phyloP scores from a whole-genome alignment of 2,113 vertebrate species.

The Microcebus murinus region DNA sequence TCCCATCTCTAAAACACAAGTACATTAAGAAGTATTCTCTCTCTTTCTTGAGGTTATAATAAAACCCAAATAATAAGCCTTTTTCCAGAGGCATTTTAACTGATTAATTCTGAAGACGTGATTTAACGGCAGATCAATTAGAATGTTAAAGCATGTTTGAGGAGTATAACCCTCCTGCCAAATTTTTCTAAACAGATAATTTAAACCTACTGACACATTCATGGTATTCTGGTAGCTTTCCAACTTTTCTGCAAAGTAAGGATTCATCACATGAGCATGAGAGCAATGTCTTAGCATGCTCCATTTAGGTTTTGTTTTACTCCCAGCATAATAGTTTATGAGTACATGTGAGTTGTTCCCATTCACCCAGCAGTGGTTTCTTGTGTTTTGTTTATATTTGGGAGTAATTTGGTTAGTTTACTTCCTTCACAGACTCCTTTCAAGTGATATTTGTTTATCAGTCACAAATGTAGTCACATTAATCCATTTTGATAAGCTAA shows the following conservation, averaged over 20 bases:
- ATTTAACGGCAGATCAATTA: slow-evolving; percentile 63
- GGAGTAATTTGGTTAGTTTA: slow-evolving; percentile 69
- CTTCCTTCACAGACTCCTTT: slow-evolving; percentile 67
- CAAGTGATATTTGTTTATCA: slow-evolving; percentile 79
- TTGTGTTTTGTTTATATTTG: slow-evolving; percentile 66
- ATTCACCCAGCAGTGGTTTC: slow-evolving; percentile 51
- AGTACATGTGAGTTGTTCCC: background rate
- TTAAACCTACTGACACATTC: slow-evolving; percentile 59
- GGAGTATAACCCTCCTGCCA: slow-evolving; percentile 34
- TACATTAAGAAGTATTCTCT: background rate
- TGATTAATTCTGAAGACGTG: slow-evolving; percentile 47
- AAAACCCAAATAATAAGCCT: slow-evolving; percentile 6
- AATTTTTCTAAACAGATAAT: slow-evolving; percentile 63
- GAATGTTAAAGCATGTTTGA: slow-evolving; percentile 43
- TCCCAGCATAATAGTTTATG: background rate
- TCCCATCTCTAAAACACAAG: background rate
- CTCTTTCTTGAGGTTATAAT: background rate
- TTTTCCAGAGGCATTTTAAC: slow-evolving; percentile 54
- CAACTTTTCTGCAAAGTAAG: slow-evolving; percentile 51
- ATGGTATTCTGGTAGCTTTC: slow-evolving; percentile 46
- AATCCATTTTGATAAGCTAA: slow-evolving; percentile 79
- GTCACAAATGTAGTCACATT: slow-evolving; percentile 66
- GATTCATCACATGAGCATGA: background rate
- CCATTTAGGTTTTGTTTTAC: slow-evolving; percentile 13
- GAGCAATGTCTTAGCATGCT: background rate